These are phyloP conservation scores for Ariopsis seemanni DNA, from an alignment of 2,113 vertebrate genomes.

Conservation along the genomic window DNA sequence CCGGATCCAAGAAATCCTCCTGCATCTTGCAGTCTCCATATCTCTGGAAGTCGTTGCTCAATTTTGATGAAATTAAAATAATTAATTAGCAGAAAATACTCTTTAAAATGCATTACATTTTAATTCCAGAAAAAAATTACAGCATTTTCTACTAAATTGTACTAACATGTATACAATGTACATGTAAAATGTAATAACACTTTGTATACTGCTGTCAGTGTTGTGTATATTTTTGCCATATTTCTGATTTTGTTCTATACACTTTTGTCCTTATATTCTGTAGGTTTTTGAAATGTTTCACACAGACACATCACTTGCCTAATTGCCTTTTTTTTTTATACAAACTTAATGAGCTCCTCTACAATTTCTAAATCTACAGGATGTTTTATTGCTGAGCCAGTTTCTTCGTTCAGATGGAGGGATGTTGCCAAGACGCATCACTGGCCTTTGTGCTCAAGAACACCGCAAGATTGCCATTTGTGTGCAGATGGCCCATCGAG, in stretches of 20 bases:
- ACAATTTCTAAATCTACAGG: slow-evolving; percentile 67
- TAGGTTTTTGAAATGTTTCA: neutral
- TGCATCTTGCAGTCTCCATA: too few species aligned
- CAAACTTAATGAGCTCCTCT: neutral
- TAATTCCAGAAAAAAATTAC: too few species aligned
- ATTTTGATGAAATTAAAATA: too few species aligned
- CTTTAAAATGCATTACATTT: too few species aligned
- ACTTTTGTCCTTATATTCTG: neutral
- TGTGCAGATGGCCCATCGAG: slow-evolving; percentile 95
- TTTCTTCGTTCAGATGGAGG: slow-evolving; percentile 92
- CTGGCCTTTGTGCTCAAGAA: slow-evolving; percentile 89
- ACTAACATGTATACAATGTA: neutral
- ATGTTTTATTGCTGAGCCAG: slow-evolving; percentile 91
- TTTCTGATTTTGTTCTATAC: neutral
- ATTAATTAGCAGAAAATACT: too few species aligned
- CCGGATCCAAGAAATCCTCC: too few species aligned
- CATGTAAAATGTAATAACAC: neutral
- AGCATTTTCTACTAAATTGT: too few species aligned
- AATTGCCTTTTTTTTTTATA: neutral
- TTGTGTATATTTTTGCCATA: neutral
- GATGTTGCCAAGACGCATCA: slow-evolving; percentile 85
- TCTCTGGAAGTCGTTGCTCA: too few species aligned
- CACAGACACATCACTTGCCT: neutral
- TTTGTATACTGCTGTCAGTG: neutral
- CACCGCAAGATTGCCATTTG: slow-evolving; percentile 89